A percentile compares a stretch with the other conserved stretches of the same genome.
Conservation (phyloP, 2,113 vertebrate genomes). For the Menidia beryllina region DNA sequence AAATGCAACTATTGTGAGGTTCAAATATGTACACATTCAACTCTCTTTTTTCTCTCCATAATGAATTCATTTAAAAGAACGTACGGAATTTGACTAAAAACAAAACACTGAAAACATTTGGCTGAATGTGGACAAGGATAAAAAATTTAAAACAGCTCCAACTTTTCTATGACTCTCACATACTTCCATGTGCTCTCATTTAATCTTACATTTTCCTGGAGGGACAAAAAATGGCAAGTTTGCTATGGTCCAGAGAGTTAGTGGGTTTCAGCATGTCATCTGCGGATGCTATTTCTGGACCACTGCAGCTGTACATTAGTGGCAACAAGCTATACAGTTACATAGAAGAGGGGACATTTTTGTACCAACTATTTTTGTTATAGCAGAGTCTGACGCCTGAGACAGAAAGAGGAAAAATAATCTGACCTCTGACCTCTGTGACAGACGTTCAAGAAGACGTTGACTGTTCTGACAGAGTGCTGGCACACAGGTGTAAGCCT, state of each 20-base stretch:
- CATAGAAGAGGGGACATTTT: no score
- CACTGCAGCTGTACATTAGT: constrained; percentile 53
- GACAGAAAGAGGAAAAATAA: constrained; percentile 20
- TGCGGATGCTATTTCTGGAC: constrained; percentile 53
- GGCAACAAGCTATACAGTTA: constrained; percentile 44
- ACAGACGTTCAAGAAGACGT: constrained; percentile 27
- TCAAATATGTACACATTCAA: neutral
- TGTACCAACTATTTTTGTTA: constrained; percentile 61
- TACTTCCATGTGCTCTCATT: no score
- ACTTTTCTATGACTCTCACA: no score
- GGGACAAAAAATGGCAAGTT: neutral
- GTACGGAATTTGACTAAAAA: no score
- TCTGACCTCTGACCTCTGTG: constrained; percentile 55
- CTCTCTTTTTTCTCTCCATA: neutral
- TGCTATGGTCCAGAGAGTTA: constrained; percentile 4
- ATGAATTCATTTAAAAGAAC: neutral
- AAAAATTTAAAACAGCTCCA: constrained; percentile 1
- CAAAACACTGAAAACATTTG: no score
- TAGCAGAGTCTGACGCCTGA: constrained; percentile 61
- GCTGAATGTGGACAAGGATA: no score
- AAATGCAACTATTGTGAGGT: neutral
- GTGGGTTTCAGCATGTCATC: constrained; percentile 27
- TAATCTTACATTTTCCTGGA: neutral
- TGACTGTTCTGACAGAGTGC: neutral
- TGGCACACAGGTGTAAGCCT: constrained; percentile 50